Evolutionary conservation across 2,113 vertebrate species (phyloP).

Genomic region (Heterotilapia buettikoferi): DNA sequence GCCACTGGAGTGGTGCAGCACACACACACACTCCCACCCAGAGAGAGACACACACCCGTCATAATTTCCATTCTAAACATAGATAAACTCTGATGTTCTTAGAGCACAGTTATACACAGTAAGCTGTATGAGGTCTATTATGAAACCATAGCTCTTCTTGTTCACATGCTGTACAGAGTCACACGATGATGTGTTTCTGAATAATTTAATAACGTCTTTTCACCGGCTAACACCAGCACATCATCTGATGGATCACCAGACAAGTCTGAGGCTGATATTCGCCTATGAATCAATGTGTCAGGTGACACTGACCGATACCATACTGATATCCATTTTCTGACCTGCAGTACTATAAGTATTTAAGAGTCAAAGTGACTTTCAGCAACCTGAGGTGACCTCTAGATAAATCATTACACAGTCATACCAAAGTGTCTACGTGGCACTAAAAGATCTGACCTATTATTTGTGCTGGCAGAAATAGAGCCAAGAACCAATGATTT

Average conservation of each 20-base stretch:
- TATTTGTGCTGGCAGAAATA: not conserved
- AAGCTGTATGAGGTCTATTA: not conserved
- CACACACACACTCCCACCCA: not conserved
- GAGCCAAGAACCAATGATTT: not conserved
- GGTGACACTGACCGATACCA: rapidly evolving
- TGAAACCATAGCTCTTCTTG: not conserved
- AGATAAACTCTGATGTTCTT: conserved; percentile 3
- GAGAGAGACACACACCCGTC: not conserved
- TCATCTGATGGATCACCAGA: not conserved
- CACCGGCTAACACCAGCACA: not conserved
- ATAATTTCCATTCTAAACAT: conserved; percentile 53
- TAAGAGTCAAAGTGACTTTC: not conserved
- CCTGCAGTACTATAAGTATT: not conserved
- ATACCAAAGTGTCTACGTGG: not conserved
- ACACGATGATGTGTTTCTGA: not conserved
- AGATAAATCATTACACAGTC: conserved; percentile 9
- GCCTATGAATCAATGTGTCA: not conserved
- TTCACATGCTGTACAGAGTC: not conserved
- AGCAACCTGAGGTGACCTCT: not conserved
- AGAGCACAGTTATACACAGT: conserved; percentile 8
- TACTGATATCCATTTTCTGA: not conserved
- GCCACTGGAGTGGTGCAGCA: not conserved
- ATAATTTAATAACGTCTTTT: not conserved
- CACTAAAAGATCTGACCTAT: not conserved
- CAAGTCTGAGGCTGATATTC: not conserved